Percentiles rank a stretch among this genome's conserved stretches.
Conservation (phyloP, 2,797 vertebrate species). For the Micrastur ruficollis region DNA sequence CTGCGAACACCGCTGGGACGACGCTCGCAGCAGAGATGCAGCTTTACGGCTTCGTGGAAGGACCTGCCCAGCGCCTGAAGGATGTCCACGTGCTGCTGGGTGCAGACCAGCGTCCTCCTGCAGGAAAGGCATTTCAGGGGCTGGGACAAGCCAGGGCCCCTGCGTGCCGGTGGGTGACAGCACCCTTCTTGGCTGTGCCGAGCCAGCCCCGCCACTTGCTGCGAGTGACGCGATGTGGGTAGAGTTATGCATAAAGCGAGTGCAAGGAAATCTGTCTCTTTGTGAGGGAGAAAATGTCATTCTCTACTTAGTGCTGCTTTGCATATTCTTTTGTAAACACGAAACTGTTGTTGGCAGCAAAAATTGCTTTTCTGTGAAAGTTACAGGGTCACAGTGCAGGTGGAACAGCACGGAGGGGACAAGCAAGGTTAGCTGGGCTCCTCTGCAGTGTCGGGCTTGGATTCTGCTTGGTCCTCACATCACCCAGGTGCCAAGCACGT, state of each 20-base stretch:
- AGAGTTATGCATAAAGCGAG: neutral
- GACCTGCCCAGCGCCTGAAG: neutral
- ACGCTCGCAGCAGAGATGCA: fast-evolving
- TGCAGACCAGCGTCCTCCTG: neutral
- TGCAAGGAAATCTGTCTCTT: slow-evolving; percentile 60
- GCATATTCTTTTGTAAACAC: slow-evolving; percentile 50
- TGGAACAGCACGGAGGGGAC: neutral
- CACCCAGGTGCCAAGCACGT: neutral
- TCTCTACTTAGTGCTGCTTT: slow-evolving; percentile 60
- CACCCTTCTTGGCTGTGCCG: slow-evolving; percentile 2
- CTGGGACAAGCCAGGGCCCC: slow-evolving; percentile 2
- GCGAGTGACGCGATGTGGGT: slow-evolving; percentile 4
- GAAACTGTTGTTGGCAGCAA: slow-evolving; percentile 18
- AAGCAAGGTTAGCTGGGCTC: neutral
- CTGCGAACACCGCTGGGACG: neutral
- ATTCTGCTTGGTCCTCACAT: neutral
- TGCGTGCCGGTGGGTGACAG: neutral
- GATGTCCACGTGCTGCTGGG: neutral
- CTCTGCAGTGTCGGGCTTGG: neutral
- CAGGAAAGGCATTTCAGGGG: neutral
- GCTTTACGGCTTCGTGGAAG: neutral
- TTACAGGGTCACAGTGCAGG: slow-evolving; percentile 29
- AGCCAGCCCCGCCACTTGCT: slow-evolving; percentile 10
- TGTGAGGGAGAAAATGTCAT: slow-evolving; percentile 56
- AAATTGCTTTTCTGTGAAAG: neutral